A percentile compares a stretch with the other conserved stretches of the same genome.
Conservation (phyloP, 2,797 vertebrate species). For the Choloepus didactylus region DNA sequence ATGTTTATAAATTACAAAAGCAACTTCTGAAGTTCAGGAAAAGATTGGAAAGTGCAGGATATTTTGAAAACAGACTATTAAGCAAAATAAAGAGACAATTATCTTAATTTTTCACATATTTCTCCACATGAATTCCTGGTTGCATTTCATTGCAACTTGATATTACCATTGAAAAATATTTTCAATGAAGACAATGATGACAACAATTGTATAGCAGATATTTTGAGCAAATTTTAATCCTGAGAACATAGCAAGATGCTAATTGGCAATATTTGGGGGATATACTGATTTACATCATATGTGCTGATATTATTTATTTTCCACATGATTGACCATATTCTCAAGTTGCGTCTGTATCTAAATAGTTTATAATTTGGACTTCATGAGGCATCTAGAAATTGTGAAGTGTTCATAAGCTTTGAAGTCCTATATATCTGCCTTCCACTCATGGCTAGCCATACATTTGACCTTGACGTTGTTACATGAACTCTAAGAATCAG, state of each 20-base stretch:
- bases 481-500: neutral
- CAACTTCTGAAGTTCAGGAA: constrained; percentile 8
- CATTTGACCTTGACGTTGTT: neutral
- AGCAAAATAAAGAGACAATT: neutral
- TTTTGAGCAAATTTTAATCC: neutral
- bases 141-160: neutral
- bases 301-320: neutral
- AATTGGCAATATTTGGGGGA: neutral
- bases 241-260: neutral
- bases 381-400: neutral
- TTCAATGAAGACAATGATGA: neutral
- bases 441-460: neutral
- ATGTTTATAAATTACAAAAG: neutral
- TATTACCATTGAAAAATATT: constrained; percentile 21
- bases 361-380: neutral
- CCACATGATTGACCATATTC: neutral
- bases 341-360: neutral
- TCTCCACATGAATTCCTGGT: neutral
- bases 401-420: neutral
- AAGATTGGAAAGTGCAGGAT: neutral
- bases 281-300: neutral
- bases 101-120: neutral
- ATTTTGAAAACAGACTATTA: neutral
- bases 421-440: neutral
- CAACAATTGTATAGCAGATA: neutral